A percentile compares a stretch with the other conserved stretches of the same genome.
Evolutionary conservation across 2,113 vertebrate species (phyloP).

Genomic region (Donacobius atricapilla): DNA sequence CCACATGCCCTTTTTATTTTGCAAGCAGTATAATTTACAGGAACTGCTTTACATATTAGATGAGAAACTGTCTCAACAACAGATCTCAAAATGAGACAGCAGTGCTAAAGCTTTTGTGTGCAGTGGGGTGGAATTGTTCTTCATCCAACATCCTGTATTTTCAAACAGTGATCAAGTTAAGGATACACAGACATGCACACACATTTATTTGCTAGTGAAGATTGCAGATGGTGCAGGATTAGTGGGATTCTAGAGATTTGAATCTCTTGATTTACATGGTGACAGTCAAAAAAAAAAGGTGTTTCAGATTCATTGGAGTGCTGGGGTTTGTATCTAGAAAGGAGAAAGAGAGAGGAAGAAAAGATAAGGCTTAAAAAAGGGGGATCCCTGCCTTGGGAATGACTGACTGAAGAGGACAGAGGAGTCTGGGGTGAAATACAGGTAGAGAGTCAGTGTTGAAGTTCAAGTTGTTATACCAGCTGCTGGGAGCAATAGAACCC

Average conservation of each 20-base stretch:
- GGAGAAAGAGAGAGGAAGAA: neutral
- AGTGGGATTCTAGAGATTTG: neutral
- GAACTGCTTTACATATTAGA: neutral
- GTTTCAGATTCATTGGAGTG: neutral
- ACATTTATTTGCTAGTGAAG: neutral
- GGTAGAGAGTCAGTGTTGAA: neutral
- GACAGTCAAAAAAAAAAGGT: neutral
- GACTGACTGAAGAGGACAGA: neutral
- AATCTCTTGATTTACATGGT: neutral
- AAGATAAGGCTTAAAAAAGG: neutral
- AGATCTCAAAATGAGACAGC: neutral
- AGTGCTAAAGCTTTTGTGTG: neutral
- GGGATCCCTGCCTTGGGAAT: neutral
- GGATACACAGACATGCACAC: neutral
- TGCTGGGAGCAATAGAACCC: neutral
- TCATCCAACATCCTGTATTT: neutral
- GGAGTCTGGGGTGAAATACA: neutral
- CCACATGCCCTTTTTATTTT: neutral
- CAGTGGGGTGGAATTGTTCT: neutral
- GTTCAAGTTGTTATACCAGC: neutral
- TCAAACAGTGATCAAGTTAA: neutral
- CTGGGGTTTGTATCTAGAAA: neutral
- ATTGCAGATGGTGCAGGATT: neutral
- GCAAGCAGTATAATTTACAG: neutral
- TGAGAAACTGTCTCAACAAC: neutral